These are phyloP conservation scores for Trichoplusia ni DNA, from an alignment of 1,140 invertebrate genomes.

Conservation along the genomic window DNA sequence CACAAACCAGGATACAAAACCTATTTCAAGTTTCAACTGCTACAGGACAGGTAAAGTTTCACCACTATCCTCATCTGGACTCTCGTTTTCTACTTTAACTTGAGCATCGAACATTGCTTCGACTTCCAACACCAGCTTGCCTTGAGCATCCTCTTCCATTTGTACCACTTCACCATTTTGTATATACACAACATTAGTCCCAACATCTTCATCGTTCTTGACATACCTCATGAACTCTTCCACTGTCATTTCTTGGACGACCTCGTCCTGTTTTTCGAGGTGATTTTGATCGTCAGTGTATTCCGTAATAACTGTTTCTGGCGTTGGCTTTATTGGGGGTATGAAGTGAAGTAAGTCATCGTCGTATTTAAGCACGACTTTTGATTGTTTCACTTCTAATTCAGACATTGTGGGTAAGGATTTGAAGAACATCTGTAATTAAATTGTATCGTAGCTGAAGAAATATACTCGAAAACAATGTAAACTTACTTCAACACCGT, in stretches of 20 bases:
- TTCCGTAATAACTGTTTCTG: too few relatives aligned
- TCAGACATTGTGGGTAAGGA: constrained; percentile 52
- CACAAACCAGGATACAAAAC: too few relatives aligned
- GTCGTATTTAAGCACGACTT: constrained; percentile 52
- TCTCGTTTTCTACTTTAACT: too few relatives aligned
- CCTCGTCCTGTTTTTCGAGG: background rate
- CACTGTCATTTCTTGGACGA: background rate
- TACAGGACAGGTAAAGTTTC: too few relatives aligned
- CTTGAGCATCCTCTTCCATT: background rate
- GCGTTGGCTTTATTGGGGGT: background rate
- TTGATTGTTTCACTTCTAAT: constrained; percentile 53
- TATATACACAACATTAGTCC: background rate
- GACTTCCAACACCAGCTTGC: background rate
- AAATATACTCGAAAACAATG: background rate
- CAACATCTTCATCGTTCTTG: background rate
- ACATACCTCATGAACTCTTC: constrained; percentile 15
- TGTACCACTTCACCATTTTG: constrained; percentile 22
- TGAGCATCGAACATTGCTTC: background rate
- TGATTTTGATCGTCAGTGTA: background rate
- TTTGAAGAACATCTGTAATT: constrained; percentile 71
- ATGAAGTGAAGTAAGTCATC: constrained; percentile 4
- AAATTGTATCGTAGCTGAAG: background rate
- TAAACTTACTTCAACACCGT: too few relatives aligned
- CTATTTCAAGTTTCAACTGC: too few relatives aligned
- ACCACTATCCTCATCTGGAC: too few relatives aligned